Conservation (phyloP, 1,140 invertebrate genomes). For the Uloborus diversus region DNA sequence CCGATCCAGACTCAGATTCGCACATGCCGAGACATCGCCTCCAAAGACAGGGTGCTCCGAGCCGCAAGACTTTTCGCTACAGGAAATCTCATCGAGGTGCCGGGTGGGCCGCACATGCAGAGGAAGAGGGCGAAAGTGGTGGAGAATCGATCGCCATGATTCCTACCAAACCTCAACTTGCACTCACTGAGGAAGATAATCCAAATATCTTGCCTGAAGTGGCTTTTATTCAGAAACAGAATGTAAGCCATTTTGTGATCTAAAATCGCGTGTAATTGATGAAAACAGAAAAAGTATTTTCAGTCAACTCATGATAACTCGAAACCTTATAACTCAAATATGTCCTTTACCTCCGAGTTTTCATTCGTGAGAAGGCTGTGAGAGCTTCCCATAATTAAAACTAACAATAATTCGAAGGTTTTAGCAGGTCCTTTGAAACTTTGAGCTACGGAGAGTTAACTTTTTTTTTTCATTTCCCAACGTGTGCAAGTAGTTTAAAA, state of each 20-base stretch:
- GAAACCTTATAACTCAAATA: no score
- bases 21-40: conserved; percentile 72
- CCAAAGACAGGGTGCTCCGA: conserved; percentile 91
- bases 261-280: no score
- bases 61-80: conserved; percentile 84
- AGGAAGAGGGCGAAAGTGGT: conserved; percentile 20
- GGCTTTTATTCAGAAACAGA: conserved; percentile 15
- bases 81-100: conserved; percentile 62
- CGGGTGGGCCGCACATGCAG: conserved; percentile 44
- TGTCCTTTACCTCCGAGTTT: no score
- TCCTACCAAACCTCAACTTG: conserved; percentile 16
- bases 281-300: no score
- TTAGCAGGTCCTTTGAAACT: no score
- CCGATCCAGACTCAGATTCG: conserved; percentile 49
- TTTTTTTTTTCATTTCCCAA: no score
- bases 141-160: conserved; percentile 48
- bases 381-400: no score
- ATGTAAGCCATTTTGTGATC: not conserved
- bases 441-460: no score
- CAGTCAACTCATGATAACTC: no score
- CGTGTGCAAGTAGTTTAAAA: no score
- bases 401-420: no score
- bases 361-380: no score
- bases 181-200: conserved; percentile 25
- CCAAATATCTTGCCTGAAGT: conserved; percentile 12